A percentile compares a stretch with the other conserved stretches of the same genome.
phyloP scores from a whole-genome alignment of 1,140 invertebrate species.

The Pseudomyrmex pallidus region DNA sequence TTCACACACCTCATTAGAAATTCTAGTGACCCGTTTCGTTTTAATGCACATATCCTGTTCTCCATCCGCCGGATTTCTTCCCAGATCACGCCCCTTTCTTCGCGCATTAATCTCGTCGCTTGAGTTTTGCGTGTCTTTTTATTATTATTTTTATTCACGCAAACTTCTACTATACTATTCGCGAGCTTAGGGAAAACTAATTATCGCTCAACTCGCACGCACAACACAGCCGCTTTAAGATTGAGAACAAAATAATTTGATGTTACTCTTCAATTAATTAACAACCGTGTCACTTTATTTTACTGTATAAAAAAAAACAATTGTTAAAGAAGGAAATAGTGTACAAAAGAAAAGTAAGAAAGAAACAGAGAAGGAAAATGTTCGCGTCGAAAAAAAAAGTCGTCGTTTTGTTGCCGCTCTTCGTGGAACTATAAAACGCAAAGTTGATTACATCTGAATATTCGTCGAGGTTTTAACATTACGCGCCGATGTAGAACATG shows the following conservation, averaged over 20 bases:
- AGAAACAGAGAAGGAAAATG: neutral
- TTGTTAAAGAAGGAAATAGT: neutral
- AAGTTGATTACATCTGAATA: conserved; percentile 24
- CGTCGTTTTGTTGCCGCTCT: neutral
- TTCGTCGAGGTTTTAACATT: conserved; percentile 30
- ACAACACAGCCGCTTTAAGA: no score
- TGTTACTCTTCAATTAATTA: neutral
- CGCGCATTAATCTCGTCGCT: neutral
- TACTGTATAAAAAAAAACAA: neutral
- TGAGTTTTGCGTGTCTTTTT: conserved; percentile 7
- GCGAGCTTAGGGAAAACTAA: neutral
- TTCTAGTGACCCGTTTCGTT: conserved; percentile 69
- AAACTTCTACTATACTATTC: neutral
- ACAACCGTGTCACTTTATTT: conserved; percentile 1
- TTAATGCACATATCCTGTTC: conserved; percentile 52
- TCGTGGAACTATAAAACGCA: neutral
- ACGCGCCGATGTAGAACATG: conserved; percentile 34
- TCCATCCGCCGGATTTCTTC: conserved; percentile 60
- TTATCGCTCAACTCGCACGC: neutral
- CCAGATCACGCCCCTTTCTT: conserved; percentile 41
- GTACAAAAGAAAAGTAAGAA: neutral
- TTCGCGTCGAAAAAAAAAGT: neutral
- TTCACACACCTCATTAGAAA: conserved; percentile 79
- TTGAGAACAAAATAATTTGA: neutral
- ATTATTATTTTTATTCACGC: conserved; percentile 8